Percentiles rank a stretch among this genome's conserved stretches.
Conservation (phyloP, 2,113 vertebrate genomes). For the Lycocorax pyrrhopterus region DNA sequence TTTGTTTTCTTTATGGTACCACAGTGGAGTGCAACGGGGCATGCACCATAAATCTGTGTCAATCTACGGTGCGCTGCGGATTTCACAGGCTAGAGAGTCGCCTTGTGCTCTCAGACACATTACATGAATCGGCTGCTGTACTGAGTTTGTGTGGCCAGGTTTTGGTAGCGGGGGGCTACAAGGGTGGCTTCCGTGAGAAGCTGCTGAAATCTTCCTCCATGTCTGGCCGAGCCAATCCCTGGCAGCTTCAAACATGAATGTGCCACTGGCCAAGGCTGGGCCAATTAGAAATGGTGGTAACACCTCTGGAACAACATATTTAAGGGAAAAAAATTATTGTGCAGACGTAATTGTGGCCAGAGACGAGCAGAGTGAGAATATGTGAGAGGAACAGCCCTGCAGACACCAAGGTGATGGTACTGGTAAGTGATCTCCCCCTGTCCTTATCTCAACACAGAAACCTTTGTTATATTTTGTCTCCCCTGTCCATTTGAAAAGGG, state of each 20-base stretch:
- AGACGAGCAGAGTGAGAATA: background rate
- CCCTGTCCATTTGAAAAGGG: background rate
- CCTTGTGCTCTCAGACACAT: accelerated
- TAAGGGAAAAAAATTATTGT: background rate
- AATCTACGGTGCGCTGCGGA: accelerated
- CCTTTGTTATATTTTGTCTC: background rate
- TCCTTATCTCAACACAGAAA: background rate
- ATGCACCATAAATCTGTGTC: background rate
- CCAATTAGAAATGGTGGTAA: background rate
- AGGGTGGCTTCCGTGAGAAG: background rate
- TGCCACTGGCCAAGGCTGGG: background rate
- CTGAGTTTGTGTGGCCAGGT: background rate
- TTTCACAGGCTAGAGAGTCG: accelerated
- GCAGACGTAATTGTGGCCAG: background rate
- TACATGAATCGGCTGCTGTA: background rate
- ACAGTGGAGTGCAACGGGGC: accelerated
- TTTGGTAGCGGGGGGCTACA: background rate
- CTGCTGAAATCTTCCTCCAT: background rate
- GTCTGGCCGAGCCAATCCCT: background rate
- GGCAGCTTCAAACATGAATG: background rate
- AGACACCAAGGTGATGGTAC: background rate
- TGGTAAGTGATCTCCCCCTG: background rate
- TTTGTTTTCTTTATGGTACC: background rate
- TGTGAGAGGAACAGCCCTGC: background rate
- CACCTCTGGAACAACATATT: background rate